Percentiles rank a stretch among this genome's conserved stretches.
phyloP scores from a whole-genome alignment of 1,140 invertebrate genomes.

The Drosophila arawakana region DNA sequence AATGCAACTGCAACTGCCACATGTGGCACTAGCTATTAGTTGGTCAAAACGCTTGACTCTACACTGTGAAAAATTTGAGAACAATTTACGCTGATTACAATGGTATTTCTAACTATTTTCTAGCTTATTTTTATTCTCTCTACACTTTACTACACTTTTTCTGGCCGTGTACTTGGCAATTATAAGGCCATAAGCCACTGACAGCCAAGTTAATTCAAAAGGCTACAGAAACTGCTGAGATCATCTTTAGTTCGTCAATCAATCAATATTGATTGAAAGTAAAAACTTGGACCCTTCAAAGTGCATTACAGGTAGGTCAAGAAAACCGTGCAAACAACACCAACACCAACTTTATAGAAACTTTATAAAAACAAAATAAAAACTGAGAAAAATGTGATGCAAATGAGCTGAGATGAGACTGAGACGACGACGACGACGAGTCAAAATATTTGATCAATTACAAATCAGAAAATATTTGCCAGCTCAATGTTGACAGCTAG shows the following conservation, averaged over 20 bases:
- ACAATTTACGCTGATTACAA: too few relatives aligned
- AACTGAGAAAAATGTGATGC: slow-evolving; percentile 31
- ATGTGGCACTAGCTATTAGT: slow-evolving; percentile 35
- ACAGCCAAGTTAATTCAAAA: not conserved
- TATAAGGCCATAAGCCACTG: not conserved
- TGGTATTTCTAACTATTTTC: not conserved
- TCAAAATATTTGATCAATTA: slow-evolving; percentile 78
- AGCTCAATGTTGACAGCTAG: slow-evolving; percentile 34
- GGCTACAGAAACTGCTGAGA: not conserved
- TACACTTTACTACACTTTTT: not conserved
- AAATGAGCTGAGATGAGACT: slow-evolving; percentile 32
- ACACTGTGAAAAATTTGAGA: not conserved
- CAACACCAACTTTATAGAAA: slow-evolving; percentile 2
- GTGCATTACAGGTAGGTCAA: slow-evolving; percentile 56
- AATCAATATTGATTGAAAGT: slow-evolving; percentile 57
- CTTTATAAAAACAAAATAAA: slow-evolving; percentile 1
- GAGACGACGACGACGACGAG: slow-evolving; percentile 10
- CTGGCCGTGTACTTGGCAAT: not conserved
- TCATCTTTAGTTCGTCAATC: slow-evolving; percentile 12
- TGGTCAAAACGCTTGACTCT: slow-evolving; percentile 69
- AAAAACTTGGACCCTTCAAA: slow-evolving; percentile 55
- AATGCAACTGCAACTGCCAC: slow-evolving; percentile 29
- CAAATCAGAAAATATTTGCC: slow-evolving; percentile 63
- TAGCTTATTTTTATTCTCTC: not conserved
- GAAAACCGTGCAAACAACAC: slow-evolving; percentile 44